Evolutionary conservation across 37 sponge, comb jelly and placozoan genomes (phyloP).

Genomic region (Cladorhizidae sp.): DNA sequence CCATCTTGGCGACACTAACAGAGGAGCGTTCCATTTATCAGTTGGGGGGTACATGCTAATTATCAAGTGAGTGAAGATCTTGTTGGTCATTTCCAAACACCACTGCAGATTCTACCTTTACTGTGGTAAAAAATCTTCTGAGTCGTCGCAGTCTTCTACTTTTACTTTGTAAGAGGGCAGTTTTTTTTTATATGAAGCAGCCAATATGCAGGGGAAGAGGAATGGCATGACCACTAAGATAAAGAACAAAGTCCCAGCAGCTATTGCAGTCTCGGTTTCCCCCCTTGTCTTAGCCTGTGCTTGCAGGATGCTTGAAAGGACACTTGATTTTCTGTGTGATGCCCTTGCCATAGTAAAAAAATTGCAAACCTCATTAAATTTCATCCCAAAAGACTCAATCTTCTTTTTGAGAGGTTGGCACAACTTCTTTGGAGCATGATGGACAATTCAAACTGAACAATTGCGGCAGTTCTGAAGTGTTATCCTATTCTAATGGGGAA

Average conservation of each 20-base stretch:
- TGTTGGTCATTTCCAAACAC: too few relatives aligned
- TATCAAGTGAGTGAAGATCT: too few relatives aligned
- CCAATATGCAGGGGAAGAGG: slow-evolving; percentile 60
- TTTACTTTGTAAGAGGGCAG: slow-evolving; percentile 59
- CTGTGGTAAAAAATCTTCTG: slow-evolving; percentile 52
- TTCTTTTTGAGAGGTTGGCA: slow-evolving; percentile 17
- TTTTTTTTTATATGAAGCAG: slow-evolving; percentile 77
- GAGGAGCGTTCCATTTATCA: too few relatives aligned
- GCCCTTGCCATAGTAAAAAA: slow-evolving; percentile 44
- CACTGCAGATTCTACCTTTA: slow-evolving; percentile 21
- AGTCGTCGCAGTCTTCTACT: slow-evolving; percentile 49
- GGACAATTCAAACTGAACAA: slow-evolving; percentile 59
- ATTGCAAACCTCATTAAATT: slow-evolving; percentile 45
- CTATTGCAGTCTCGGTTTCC: slow-evolving; percentile 53
- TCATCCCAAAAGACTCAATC: slow-evolving; percentile 60
- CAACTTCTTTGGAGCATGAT: slow-evolving; percentile 23
- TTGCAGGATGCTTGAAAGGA: slow-evolving; percentile 59
- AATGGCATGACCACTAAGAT: slow-evolving; percentile 51
- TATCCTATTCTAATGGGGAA: too few relatives aligned
- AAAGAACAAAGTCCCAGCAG: slow-evolving; percentile 44
- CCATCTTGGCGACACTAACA: too few relatives aligned
- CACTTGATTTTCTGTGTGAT: slow-evolving; percentile 39
- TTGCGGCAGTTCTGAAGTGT: slow-evolving; percentile 53
- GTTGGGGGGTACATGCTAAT: too few relatives aligned
- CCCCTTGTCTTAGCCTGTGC: slow-evolving; percentile 64